A percentile compares a stretch with the other conserved stretches of the same genome.
phyloP scores from a whole-genome alignment of 2,797 vertebrate genomes.

The Petrocephalus schoutedeni region DNA sequence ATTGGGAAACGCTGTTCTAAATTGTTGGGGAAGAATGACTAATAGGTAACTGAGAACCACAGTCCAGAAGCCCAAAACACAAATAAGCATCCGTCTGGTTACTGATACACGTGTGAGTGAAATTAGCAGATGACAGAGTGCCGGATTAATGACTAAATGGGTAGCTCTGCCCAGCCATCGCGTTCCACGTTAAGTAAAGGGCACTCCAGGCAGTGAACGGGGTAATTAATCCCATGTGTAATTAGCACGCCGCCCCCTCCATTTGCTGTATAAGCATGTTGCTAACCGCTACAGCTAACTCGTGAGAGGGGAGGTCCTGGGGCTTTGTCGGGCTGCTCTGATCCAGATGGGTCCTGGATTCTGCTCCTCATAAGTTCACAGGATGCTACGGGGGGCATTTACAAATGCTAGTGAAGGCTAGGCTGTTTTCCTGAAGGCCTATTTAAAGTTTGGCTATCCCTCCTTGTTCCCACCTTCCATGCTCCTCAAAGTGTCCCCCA shows the following conservation, averaged over 20 bases:
- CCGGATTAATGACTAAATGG: not conserved
- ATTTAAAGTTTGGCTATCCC: not conserved
- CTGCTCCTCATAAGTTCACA: slow-evolving; percentile 31
- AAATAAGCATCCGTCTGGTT: not conserved
- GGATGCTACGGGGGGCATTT: slow-evolving; percentile 11
- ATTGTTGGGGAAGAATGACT: not conserved
- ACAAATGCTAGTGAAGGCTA: slow-evolving; percentile 27
- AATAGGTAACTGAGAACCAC: not conserved
- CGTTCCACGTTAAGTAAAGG: not conserved
- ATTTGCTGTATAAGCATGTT: slow-evolving; percentile 29
- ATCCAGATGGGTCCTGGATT: slow-evolving; percentile 37
- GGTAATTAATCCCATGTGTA: slow-evolving; percentile 41
- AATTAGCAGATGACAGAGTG: not conserved
- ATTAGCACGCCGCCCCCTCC: slow-evolving; percentile 33
- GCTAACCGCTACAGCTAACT: slow-evolving; percentile 34
- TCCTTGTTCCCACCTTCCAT: not conserved
- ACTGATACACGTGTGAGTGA: not conserved
- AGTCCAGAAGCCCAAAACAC: not conserved
- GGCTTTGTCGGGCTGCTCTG: slow-evolving; percentile 36
- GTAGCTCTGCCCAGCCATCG: not conserved
- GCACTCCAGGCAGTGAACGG: not conserved
- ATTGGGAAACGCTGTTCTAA: not conserved
- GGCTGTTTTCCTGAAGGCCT: not conserved
- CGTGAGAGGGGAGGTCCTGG: slow-evolving; percentile 35
- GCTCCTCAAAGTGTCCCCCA: not conserved